Percentiles rank a stretch among this genome's conserved stretches.
Conservation (phyloP, 1,140 invertebrate species). For the Sycophaga agraensis region DNA sequence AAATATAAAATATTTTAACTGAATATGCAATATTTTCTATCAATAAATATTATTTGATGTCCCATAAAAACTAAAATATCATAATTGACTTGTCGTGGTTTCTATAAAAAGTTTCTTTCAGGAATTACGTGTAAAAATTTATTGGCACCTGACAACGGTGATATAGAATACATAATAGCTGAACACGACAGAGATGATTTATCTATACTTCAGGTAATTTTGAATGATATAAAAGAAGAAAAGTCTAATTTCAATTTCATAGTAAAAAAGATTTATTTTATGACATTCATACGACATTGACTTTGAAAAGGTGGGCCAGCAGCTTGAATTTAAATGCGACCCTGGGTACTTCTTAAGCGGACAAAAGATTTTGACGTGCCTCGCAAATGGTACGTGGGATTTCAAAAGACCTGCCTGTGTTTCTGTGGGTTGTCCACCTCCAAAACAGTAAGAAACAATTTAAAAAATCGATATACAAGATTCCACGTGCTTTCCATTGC, state of each 20-base stretch:
- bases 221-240: background rate
- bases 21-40: too few relatives aligned
- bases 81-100: too few relatives aligned
- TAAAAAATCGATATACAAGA: too few relatives aligned
- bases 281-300: too few relatives aligned
- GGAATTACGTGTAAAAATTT: slow-evolving; percentile 51
- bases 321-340: slow-evolving; percentile 57
- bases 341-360: slow-evolving; percentile 51
- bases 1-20: too few relatives aligned
- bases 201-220: slow-evolving; percentile 41
- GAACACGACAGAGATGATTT: slow-evolving; percentile 47
- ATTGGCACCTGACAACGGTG: slow-evolving; percentile 48
- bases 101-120: too few relatives aligned
- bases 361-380: slow-evolving; percentile 53
- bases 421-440: slow-evolving; percentile 37
- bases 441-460: slow-evolving; percentile 32
- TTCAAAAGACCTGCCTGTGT: slow-evolving; percentile 45
- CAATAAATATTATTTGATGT: too few relatives aligned
- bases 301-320: slow-evolving; percentile 47
- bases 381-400: slow-evolving; percentile 56
- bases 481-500: background rate
- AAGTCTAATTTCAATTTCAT: too few relatives aligned
- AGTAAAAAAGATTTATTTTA: too few relatives aligned
- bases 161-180: slow-evolving; percentile 48
- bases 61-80: too few relatives aligned